phyloP scores from a whole-genome alignment of 1,140 invertebrate species.

The Artemia franciscana region DNA sequence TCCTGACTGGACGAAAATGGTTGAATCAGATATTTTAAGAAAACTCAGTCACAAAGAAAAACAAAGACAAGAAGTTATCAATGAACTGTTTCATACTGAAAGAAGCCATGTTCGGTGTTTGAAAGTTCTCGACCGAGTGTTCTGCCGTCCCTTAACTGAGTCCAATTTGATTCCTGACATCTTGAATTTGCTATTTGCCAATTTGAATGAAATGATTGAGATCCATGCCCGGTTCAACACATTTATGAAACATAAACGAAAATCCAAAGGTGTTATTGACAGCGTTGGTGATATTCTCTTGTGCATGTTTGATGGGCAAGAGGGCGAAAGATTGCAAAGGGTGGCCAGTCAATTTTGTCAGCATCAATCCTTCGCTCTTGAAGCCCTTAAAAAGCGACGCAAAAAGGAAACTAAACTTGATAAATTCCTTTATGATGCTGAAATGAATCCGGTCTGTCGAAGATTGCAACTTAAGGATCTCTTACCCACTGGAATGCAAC shows the following conservation, averaged over 20 bases:
- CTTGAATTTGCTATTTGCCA: slow-evolving; percentile 68
- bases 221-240: slow-evolving; percentile 51
- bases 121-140: slow-evolving; percentile 70
- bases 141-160: slow-evolving; percentile 56
- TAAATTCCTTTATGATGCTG: slow-evolving; percentile 55
- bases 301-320: slow-evolving; percentile 45
- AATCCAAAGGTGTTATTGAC: slow-evolving; percentile 43
- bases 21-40: slow-evolving; percentile 49
- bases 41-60: slow-evolving; percentile 47
- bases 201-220: slow-evolving; percentile 53
- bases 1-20: slow-evolving; percentile 51
- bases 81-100: slow-evolving; percentile 93
- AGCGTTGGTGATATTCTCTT: slow-evolving; percentile 53
- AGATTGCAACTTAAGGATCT: slow-evolving; percentile 68
- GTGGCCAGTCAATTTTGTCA: slow-evolving; percentile 73
- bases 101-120: slow-evolving; percentile 79
- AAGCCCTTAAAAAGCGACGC: slow-evolving; percentile 52
- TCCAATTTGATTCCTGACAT: slow-evolving; percentile 45
- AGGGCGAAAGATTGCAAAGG: slow-evolving; percentile 39
- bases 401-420: slow-evolving; percentile 72
- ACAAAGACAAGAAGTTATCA: slow-evolving; percentile 90
- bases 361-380: slow-evolving; percentile 73
- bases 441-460: slow-evolving; percentile 68
- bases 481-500: slow-evolving; percentile 70
- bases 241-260: slow-evolving; percentile 37